These are phyloP conservation scores for Idaea straminata DNA, from an alignment of 2,888 invertebrate genomes.

Conservation along the genomic window DNA sequence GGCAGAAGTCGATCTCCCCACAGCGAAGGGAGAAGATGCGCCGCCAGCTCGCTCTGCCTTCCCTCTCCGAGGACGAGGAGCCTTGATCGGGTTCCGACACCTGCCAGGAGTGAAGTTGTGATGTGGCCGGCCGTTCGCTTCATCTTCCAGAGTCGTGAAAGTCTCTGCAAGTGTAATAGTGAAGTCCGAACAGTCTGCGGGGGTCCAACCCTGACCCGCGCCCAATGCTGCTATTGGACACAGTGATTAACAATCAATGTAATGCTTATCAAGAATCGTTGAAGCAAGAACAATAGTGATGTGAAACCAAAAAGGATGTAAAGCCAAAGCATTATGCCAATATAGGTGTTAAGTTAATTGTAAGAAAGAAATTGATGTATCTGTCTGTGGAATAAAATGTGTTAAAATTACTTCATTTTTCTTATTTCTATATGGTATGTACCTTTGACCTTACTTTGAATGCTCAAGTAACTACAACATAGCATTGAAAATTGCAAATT, in stretches of 20 bases:
- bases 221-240: slow-evolving; percentile 27
- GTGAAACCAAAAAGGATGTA: slow-evolving; percentile 46
- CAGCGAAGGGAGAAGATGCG: slow-evolving; percentile 62
- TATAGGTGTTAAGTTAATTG: slow-evolving; percentile 44
- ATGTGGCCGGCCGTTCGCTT: slow-evolving; percentile 47
- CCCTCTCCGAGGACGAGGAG: slow-evolving; percentile 73
- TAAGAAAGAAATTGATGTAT: slow-evolving; percentile 31
- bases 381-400: slow-evolving; percentile 28
- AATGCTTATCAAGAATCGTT: slow-evolving; percentile 22
- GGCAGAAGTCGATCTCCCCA: slow-evolving; percentile 72
- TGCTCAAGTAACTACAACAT: not conserved
- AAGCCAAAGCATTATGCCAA: slow-evolving; percentile 43
- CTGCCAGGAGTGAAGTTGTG: slow-evolving; percentile 59
- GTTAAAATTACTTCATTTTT: slow-evolving; percentile 25
- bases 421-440: slow-evolving; percentile 20
- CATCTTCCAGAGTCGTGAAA: slow-evolving; percentile 32
- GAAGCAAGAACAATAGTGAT: slow-evolving; percentile 45
- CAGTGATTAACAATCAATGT: slow-evolving; percentile 28
- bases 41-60: slow-evolving; percentile 65
- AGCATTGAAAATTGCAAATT: not conserved
- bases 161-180: slow-evolving; percentile 35
- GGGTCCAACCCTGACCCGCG: slow-evolving; percentile 34
- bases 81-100: slow-evolving; percentile 53
- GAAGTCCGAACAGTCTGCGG: slow-evolving; percentile 36
- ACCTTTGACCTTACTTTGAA: slow-evolving; percentile 7